Conservation (phyloP, 1,140 invertebrate species). For the Halesus radiatus region DNA sequence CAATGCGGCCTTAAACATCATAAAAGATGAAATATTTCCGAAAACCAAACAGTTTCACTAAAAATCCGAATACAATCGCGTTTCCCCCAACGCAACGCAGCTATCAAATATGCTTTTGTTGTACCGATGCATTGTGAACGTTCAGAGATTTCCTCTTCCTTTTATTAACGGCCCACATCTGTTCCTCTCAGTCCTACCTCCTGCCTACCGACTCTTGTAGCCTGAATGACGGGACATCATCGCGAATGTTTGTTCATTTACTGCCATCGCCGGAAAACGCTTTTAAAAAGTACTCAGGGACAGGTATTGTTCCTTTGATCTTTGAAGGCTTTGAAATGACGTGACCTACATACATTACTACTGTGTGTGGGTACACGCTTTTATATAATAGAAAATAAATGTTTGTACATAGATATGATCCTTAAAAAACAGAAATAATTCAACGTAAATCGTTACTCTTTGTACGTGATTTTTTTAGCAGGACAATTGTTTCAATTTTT, state of each 20-base stretch:
- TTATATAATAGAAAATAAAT: neutral
- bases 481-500: too few relatives aligned
- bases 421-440: too few relatives aligned
- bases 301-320: neutral
- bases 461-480: too few relatives aligned
- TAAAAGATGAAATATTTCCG: neutral
- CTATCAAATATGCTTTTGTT: constrained; percentile 55
- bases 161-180: constrained; percentile 46
- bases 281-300: constrained; percentile 31
- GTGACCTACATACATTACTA: neutral
- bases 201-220: neutral
- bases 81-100: constrained; percentile 14
- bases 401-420: too few relatives aligned
- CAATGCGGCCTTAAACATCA: too few relatives aligned
- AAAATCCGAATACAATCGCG: constrained; percentile 1
- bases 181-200: constrained; percentile 31
- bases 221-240: constrained; percentile 46
- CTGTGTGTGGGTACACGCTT: too few relatives aligned
- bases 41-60: neutral
- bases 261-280: constrained; percentile 46
- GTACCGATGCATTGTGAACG: constrained; percentile 50
- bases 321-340: neutral
- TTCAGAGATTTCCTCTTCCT: constrained; percentile 42
- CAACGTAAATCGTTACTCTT: too few relatives aligned
- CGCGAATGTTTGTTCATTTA: constrained; percentile 49